Evolutionary conservation across 1,140 invertebrate genomes (phyloP), one percentile per base, ranked within the genome.

Genomic region (Antheraea mylitta): DNA sequence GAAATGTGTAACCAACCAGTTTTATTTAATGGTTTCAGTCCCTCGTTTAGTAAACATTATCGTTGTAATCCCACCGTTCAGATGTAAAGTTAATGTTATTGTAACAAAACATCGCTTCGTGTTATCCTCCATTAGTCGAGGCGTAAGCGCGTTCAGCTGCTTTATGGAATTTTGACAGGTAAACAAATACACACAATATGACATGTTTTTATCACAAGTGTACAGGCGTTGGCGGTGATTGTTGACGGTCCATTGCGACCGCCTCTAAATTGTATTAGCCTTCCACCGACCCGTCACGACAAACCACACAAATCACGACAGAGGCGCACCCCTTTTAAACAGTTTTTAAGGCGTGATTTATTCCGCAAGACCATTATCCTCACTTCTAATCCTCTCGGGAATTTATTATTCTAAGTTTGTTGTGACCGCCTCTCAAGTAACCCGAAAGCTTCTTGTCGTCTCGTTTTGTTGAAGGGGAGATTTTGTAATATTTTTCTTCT

Each of bases 281-380:
- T 16, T 66, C 64, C 67, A 60, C 64, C 10, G 22, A 36, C 59
- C 68, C 59, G 58, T 71, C 69, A 68, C 66, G 70, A 65, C 68
- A 74, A 65, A 73, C 66, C 71, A 74, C 80, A 83, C 76, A 86
- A 86, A 84, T 86, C 82, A 84, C 76, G 61, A 65, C 64, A 37
- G 48, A 68, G 73, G 71, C 71, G 75, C 78, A 79, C 75, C 74
- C 79, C 75, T 77, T 79, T 83, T 77, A 83, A 84, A 78, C 69
- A 76, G 66, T 78, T 83, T 83, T 84, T 81, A 76, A 84, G 79
- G 64, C 67, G 74, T 81, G 80, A 85, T 85, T 82, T 81, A 85
- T 82, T 79, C 71, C 72, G 69, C 70, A 70, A 62, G 68, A 75
- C 70, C 66, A 77, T 82, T 82, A 80, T 80, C 78, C 76, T 68